Percentiles rank a stretch among this genome's conserved stretches.
These are phyloP conservation scores for Drosophila emarginata DNA, from an alignment of 2,888 invertebrate genomes.

Conservation along the genomic window DNA sequence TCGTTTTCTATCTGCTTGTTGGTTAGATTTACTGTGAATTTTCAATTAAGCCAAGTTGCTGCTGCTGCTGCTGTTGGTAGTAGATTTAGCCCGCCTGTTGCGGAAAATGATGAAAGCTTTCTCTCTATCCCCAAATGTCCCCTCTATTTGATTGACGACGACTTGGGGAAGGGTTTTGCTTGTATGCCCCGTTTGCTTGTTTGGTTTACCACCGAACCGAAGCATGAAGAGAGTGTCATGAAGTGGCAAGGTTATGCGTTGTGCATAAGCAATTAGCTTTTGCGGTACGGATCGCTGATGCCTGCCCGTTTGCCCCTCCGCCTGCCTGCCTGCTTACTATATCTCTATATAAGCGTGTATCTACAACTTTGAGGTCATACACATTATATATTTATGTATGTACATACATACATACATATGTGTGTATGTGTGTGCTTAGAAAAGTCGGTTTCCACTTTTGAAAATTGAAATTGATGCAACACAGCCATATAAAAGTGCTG, in stretches of 20 bases:
- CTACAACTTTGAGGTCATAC: constrained; percentile 62
- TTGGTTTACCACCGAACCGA: constrained; percentile 22
- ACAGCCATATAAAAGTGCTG: constrained; percentile 3
- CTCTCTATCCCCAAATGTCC: constrained; percentile 26
- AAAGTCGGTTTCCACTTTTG: constrained; percentile 12
- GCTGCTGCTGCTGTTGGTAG: too few relatives aligned
- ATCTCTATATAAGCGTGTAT: constrained; percentile 10
- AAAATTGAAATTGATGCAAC: constrained; percentile 45
- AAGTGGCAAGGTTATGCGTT: constrained; percentile 74
- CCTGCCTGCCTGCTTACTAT: too few relatives aligned
- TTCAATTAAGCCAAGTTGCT: constrained; percentile 63
- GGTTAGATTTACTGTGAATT: constrained; percentile 61
- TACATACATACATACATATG: too few relatives aligned
- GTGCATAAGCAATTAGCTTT: constrained; percentile 72
- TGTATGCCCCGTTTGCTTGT: constrained; percentile 24
- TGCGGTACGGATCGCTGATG: constrained; percentile 49
- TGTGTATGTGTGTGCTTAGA: background rate
- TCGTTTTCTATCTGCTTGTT: constrained; percentile 51
- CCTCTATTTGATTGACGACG: constrained; percentile 3
- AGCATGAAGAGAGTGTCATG: constrained; percentile 54
- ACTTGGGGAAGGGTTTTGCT: constrained; percentile 17
- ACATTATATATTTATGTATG: background rate
- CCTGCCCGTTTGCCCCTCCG: too few relatives aligned
- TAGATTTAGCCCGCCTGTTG: constrained; percentile 14
- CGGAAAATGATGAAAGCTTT: constrained; percentile 47